Percentiles rank a stretch among this genome's conserved stretches.
Conservation (phyloP, 2,888 invertebrate species). For the Ommatoiulus sabulosus region DNA sequence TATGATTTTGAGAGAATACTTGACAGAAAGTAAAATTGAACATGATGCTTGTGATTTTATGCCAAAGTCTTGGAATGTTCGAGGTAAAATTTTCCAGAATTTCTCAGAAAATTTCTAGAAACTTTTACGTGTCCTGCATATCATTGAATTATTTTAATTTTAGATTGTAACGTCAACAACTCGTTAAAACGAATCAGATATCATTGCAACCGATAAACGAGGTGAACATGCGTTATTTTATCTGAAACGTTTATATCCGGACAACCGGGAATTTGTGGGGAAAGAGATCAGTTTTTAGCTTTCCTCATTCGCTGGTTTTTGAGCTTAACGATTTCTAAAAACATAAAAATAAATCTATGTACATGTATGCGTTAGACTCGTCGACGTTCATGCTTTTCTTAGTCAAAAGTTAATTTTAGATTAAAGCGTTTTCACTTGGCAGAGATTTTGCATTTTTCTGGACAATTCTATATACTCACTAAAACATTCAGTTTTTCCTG, state of each 20-base stretch:
- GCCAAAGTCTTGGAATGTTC: no score
- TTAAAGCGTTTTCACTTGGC: not conserved
- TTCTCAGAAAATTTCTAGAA: no score
- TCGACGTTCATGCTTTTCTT: not conserved
- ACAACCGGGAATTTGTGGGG: not conserved
- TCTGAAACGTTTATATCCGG: not conserved
- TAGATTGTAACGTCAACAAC: no score
- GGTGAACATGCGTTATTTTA: not conserved
- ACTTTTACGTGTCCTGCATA: no score
- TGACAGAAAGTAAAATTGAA: no score
- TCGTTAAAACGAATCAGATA: no score
- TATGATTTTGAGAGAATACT: no score
- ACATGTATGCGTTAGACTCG: not conserved
- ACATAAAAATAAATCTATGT: not conserved
- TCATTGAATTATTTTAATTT: no score
- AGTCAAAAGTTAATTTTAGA: constrained; percentile 15
- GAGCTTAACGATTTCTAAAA: not conserved
- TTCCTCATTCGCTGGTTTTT: not conserved
- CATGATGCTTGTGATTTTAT: no score
- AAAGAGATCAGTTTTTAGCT: not conserved
- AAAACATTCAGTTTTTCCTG: not conserved
- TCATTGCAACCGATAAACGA: no score
- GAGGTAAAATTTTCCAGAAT: no score
- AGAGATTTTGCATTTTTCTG: not conserved
- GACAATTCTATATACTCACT: not conserved